phyloP scores from a whole-genome alignment of 2,888 invertebrate genomes.

The Venustoraphidia nigricollis region DNA sequence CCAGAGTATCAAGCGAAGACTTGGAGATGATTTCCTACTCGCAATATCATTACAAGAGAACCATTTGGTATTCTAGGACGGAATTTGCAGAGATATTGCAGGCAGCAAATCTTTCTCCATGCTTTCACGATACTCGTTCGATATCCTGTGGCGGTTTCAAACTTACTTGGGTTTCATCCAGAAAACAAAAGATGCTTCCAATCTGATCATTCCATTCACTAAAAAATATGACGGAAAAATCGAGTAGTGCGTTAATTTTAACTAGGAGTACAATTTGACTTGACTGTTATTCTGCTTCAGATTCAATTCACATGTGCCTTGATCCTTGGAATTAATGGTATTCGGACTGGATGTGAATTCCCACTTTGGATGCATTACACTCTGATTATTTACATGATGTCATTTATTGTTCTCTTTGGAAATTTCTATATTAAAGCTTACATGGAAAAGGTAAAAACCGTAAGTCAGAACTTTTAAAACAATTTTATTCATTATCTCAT shows the following conservation, averaged over 20 bases:
- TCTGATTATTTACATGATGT: slow-evolving; percentile 71
- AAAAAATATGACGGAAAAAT: neutral
- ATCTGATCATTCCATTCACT: neutral
- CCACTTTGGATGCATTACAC: slow-evolving; percentile 84
- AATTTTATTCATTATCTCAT: no score
- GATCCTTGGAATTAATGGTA: slow-evolving; percentile 61
- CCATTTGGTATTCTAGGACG: no score
- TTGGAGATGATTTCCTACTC: neutral
- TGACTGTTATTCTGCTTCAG: slow-evolving; percentile 26
- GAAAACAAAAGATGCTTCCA: neutral
- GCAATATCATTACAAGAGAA: no score
- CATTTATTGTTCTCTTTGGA: slow-evolving; percentile 75
- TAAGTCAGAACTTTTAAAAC: neutral
- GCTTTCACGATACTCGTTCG: no score
- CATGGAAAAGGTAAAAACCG: slow-evolving; percentile 44
- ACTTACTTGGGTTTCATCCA: no score
- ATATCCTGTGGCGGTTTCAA: neutral
- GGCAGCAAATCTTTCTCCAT: no score
- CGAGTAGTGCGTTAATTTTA: neutral
- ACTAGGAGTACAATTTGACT: slow-evolving; percentile 11
- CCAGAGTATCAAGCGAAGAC: no score
- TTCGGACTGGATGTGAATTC: slow-evolving; percentile 69
- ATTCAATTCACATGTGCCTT: slow-evolving; percentile 76
- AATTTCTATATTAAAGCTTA: slow-evolving; percentile 76
- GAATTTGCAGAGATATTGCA: no score